Base-by-base conservation (phyloP, 2,113 vertebrate species). In the Pteronura brasiliensis region DNA sequence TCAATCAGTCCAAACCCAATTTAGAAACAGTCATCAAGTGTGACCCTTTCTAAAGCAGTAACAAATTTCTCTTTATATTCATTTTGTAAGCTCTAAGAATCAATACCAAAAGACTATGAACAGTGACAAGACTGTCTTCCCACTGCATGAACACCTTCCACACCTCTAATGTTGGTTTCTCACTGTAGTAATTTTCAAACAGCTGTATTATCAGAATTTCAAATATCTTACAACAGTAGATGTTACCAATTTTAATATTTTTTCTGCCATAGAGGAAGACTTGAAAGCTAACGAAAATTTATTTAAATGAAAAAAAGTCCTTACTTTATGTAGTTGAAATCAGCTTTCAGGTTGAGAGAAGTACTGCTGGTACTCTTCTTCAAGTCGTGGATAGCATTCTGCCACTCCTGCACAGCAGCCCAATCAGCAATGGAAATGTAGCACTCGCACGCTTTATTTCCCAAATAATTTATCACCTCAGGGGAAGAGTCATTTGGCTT, bases 251-350 rank as follows among this genome's bases (percentile, higher is more conserved):
- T 82, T 85, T 77, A 90, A 1, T 72, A 52, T 94, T 90, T 57
- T 57, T 96, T 63, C 57, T 80, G 74, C 39, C 42, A 69, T 0
- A 80, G 15, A 96, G 13, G 11, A 91, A 92, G 6, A 82, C 39
- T 86, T 69, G 18, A 76, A 47, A 88, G 36, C 25, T 36, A 83
- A 0, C 3, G 9, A 34, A 92, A 76, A 36, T 27, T 12, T 77
- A 81, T 77, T 77, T 47, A 74, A 72, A 2, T 86, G 42, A 44
- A 80, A 69, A 82, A 47, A 79, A 95, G 92, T 3, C 65, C 98
- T 99, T 98, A 99, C 99, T 99, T 99, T 96, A 99, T 99, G 95
- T 99, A 99, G 98, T 99, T 99, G 97, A 99, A 99, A 91, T 99
- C 99, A 0, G 99, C 99, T 98, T 99, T 99, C 52, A 99, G 98